A percentile compares a stretch with the other conserved stretches of the same genome.
Conservation (phyloP, 2,797 vertebrate genomes). For the Sebastes miniatus region DNA sequence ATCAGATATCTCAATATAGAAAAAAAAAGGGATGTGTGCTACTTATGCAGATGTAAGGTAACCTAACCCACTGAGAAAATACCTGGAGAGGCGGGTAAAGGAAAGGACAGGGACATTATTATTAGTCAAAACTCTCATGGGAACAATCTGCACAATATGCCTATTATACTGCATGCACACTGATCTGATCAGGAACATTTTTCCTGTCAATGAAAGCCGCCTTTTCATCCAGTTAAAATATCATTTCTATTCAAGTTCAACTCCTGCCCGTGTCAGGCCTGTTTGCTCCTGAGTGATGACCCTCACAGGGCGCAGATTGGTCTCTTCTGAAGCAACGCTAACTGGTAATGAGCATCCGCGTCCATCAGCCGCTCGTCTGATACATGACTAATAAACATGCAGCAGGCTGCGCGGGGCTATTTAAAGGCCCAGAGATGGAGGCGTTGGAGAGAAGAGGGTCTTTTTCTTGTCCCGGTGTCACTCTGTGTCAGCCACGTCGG, state of each 20-base stretch:
- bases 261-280: constrained; percentile 39
- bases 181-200: not conserved
- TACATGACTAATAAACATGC: constrained; percentile 84
- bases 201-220: constrained; percentile 6
- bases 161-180: constrained; percentile 14
- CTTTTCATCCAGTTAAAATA: constrained; percentile 39
- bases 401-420: constrained; percentile 63
- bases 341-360: constrained; percentile 83
- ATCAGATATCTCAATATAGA: constrained; percentile 71
- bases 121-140: constrained; percentile 30
- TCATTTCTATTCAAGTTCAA: constrained; percentile 43
- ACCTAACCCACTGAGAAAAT: constrained; percentile 70
- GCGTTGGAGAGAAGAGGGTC: constrained; percentile 70
- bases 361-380: constrained; percentile 77
- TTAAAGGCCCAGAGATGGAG: constrained; percentile 75
- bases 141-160: constrained; percentile 30
- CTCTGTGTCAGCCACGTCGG: constrained; percentile 81
- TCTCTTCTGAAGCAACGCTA: constrained; percentile 83
- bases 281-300: constrained; percentile 71
- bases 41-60: constrained; percentile 69
- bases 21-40: constrained; percentile 66
- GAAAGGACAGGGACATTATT: constrained; percentile 19
- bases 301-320: constrained; percentile 72
- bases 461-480: constrained; percentile 85
- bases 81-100: constrained; percentile 25